Evolutionary conservation across 2,113 vertebrate genomes (phyloP).

Genomic region (Phylloscopus trochilus): DNA sequence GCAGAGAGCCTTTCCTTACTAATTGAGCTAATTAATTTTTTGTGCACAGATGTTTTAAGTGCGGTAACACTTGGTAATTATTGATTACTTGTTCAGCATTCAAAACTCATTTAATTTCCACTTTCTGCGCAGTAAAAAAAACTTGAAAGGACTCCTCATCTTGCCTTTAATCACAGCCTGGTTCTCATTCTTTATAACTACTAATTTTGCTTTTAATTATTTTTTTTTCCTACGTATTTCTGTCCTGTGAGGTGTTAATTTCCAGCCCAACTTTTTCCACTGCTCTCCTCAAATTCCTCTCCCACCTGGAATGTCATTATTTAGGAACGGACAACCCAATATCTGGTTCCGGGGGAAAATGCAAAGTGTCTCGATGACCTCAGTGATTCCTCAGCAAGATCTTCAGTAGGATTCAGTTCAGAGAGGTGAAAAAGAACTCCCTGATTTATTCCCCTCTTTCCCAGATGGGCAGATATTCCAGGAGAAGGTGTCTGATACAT

Average conservation of each 20-base stretch:
- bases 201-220: neutral
- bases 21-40: neutral
- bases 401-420: neutral
- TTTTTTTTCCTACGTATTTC: accelerated
- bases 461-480: neutral
- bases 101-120: neutral
- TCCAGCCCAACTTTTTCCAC: neutral
- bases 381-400: neutral
- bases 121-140: neutral
- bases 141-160: neutral
- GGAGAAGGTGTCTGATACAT: neutral
- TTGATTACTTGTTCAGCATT: neutral
- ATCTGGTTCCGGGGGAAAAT: neutral
- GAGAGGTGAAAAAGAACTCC: neutral
- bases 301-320: neutral
- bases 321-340: neutral
- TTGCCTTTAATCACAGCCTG: neutral
- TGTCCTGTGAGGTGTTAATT: neutral
- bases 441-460: neutral
- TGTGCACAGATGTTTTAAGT: neutral
- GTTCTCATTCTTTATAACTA: neutral
- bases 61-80: neutral
- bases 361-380: neutral
- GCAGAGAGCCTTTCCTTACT: neutral
- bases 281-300: neutral